phyloP scores from a whole-genome alignment of 1,140 invertebrate species.

The Neoseiulus cucumeris region DNA sequence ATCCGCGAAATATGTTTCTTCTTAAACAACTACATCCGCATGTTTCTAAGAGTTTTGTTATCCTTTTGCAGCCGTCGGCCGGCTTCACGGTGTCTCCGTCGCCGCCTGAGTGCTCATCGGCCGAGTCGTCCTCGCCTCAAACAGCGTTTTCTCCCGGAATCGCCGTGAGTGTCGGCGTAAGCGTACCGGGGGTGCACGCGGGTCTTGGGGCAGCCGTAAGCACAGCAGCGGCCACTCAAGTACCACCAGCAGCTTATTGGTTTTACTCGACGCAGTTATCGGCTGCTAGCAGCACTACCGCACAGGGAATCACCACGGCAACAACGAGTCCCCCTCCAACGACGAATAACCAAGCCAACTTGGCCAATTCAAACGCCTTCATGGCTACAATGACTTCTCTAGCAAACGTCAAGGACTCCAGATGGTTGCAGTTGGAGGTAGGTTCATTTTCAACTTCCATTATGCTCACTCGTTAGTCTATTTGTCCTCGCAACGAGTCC shows the following conservation, averaged over 20 bases:
- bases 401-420: conserved; percentile 92
- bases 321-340: background rate
- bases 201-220: conserved; percentile 1
- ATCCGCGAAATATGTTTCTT: too few species aligned
- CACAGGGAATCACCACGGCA: background rate
- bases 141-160: conserved; percentile 1
- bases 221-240: background rate
- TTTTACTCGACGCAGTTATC: conserved; percentile 6
- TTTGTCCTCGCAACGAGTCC: too few species aligned
- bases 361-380: background rate
- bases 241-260: conserved; percentile 7
- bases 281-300: background rate
- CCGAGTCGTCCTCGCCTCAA: background rate
- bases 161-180: background rate
- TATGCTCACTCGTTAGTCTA: too few species aligned
- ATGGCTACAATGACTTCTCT: conserved; percentile 50
- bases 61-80: background rate
- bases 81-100: conserved; percentile 11
- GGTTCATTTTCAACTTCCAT: background rate
- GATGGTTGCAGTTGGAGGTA: conserved; percentile 88
- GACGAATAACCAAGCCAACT: background rate
- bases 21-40: too few species aligned
- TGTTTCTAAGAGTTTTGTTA: too few species aligned
- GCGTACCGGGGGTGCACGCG: background rate
- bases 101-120: background rate